Base-by-base conservation (phyloP, 2,113 vertebrate species). In the Phalacrocorax aristotelis region DNA sequence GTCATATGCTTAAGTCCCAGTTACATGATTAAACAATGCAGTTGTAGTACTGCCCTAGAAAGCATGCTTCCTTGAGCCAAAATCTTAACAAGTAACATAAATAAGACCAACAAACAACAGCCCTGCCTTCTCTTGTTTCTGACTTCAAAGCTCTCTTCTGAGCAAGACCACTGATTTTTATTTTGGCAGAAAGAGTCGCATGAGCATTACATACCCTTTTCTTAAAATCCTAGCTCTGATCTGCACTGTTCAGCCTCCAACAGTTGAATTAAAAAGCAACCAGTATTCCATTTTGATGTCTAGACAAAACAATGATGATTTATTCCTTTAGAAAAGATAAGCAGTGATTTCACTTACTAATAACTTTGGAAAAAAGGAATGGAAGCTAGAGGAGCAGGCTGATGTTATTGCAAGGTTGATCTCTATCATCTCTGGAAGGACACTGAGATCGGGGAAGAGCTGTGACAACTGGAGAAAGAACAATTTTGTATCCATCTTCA, bases 191-290 rank as follows among this genome's bases (percentile, higher is more conserved):
- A 86, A 44, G 13, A 48, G 8, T 68, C 19, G 87, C 19, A 52
- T 0, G 5, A 87, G 16, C 2, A 4, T 54, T 32, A 83, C 34
- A 36, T 15, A 69, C 1, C 0, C 2, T 79, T 78, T 77, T 61
- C 27, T 49, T 60, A 72, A 88, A 90, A 74, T 62, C 22, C 27
- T 92, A 15, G 9, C 7, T 62, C 29, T 60, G 10, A 68, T 58
- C 29, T 64, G 15, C 16, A 40, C 10, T 72, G 7, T 82, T 75
- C 4, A 11, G 25, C 7, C 49, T 79, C 16, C 32, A 68, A 27
- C 2, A 64, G 9, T 2, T 52, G 44, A 76, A 81, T 44, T 30
- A 68, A 87, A 87, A 86, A n/a, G 3, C 6, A 79, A 18, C 4
- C 11, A 61, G 8, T 52, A 71, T 42, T 90, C 21, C 3, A 16